Evolutionary conservation across 2,888 invertebrate genomes (phyloP).

Genomic region (Sinotaia quadrata): DNA sequence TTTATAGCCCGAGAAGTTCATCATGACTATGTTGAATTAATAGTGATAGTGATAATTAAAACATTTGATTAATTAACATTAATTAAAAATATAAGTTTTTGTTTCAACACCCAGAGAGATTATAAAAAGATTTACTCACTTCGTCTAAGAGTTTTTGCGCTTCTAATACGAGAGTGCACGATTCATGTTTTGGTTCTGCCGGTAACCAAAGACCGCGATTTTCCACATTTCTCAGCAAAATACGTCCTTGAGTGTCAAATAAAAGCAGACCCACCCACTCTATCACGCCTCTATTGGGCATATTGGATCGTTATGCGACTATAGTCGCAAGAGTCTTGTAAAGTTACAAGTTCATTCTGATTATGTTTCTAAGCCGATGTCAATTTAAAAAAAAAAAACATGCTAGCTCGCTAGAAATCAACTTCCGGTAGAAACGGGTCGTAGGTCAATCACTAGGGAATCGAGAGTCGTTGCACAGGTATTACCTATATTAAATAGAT

Average conservation of each 20-base stretch:
- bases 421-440: constrained; percentile 19
- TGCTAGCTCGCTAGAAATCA: constrained; percentile 16
- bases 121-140: too few species aligned
- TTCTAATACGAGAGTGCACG: constrained; percentile 53
- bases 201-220: constrained; percentile 67
- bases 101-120: too few species aligned
- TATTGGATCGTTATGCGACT: not conserved
- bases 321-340: constrained; percentile 4
- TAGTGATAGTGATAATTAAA: too few species aligned
- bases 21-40: too few species aligned
- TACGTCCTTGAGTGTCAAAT: constrained; percentile 45
- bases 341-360: not conserved
- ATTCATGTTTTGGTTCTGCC: constrained; percentile 48
- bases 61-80: too few species aligned
- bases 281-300: constrained; percentile 25
- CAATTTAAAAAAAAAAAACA: constrained; percentile 12
- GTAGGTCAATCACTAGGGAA: not conserved
- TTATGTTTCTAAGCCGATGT: constrained; percentile 6
- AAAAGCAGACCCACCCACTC: constrained; percentile 63
- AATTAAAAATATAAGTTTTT: too few species aligned
- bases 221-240: constrained; percentile 54
- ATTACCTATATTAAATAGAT: too few species aligned
- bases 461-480: too few species aligned
- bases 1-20: too few species aligned
- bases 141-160: constrained; percentile 60